Base-by-base conservation (phyloP, 2,797 vertebrate genomes). In the Onychomys leucogaster region DNA sequence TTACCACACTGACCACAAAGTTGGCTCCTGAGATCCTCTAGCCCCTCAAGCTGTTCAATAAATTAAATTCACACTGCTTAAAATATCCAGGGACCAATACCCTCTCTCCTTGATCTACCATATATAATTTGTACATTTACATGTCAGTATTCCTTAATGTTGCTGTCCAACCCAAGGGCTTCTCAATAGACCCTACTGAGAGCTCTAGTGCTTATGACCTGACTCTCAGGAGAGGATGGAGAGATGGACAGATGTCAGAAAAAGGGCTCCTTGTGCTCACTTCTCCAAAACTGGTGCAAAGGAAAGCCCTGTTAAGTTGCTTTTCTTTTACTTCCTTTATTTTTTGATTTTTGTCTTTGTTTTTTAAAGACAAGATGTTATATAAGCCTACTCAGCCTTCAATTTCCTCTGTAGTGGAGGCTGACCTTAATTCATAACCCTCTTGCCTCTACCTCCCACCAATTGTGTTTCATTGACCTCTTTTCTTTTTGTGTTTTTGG, bases 1-100 rank as follows among this genome's bases (percentile, higher is more conserved):
- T 94, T 89, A 89, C 43, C 73, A 59, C 29, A 3, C 16, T 49
- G 46, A 91, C 69, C 61, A 49, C 41, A 71, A 16, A 90, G 49
- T 63, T 94, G 69, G 52, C 52, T n/a, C 75, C 21, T 59, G 17
- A 32, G 41, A 6, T 77, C 61, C n/a, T 69, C n/a, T 16, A 82
- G 78, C 2, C 57, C 37, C 75, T 49, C 1, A 0, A 91, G 49
- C 41, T 90, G 34, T 52, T 71, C 16, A 1, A 32, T 88, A 89
- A 29, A 43, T 77, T 77, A 55, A 46, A 91, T 61, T 86, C 29
- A n/a, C 61, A 91, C 77, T 43, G 43, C 55, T 95, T 93, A 61
- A 96, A 92, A 73, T n/a, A 69, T 12, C 71, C 27, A 69, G 2
- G 41, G 37, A 61, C 77, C 32, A 57, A 75, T 87, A 19, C 0